phyloP scores from a whole-genome alignment of 2,888 invertebrate genomes.

The Hypomecis atomaria region DNA sequence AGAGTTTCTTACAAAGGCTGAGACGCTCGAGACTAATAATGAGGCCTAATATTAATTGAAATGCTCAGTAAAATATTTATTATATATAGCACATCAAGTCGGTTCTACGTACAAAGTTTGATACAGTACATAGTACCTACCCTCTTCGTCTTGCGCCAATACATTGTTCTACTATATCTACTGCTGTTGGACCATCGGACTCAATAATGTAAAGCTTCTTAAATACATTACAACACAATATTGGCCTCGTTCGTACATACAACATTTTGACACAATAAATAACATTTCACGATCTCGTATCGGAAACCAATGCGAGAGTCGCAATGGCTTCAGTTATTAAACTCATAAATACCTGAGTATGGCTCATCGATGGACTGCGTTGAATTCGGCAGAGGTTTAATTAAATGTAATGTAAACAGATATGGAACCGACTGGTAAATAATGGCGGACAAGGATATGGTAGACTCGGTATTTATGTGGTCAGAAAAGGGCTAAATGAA shows the following conservation, averaged over 20 bases:
- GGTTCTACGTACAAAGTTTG: no score
- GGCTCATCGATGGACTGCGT: slow-evolving; percentile 47
- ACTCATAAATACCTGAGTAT: slow-evolving; percentile 46
- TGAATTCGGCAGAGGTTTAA: slow-evolving; percentile 65
- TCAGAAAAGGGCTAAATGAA: not conserved
- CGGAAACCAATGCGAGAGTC: slow-evolving; percentile 6
- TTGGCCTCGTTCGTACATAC: not conserved
- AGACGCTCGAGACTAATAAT: no score
- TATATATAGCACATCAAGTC: no score
- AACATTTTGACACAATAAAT: slow-evolving; percentile 6
- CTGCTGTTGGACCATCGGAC: no score
- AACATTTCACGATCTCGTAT: slow-evolving; percentile 8
- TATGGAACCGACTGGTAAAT: slow-evolving; percentile 57
- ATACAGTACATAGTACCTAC: no score
- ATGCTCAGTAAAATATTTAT: no score
- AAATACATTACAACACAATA: not conserved
- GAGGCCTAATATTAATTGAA: no score
- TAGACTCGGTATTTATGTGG: not conserved
- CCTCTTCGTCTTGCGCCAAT: no score
- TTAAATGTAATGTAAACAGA: slow-evolving; percentile 72
- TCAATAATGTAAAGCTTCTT: no score
- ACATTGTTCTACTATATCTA: no score
- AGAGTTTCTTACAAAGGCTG: no score
- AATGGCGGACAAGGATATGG: slow-evolving; percentile 35
- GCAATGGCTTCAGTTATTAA: slow-evolving; percentile 38